phyloP scores from a whole-genome alignment of 1,140 invertebrate genomes.

The Colletes gigas region DNA sequence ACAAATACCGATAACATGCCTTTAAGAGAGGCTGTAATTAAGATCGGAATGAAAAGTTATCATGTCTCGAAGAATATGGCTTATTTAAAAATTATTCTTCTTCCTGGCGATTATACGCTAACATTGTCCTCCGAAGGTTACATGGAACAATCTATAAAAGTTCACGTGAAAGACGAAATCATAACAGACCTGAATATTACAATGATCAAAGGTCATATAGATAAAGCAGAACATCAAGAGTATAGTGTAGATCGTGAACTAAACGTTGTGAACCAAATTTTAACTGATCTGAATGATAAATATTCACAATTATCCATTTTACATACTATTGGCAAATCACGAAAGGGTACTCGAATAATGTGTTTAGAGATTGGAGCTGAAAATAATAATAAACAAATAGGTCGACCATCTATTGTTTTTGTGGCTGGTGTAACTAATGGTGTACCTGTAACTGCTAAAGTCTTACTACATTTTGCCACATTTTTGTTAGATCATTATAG shows the following conservation, averaged over 20 bases:
- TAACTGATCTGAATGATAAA: slow-evolving; percentile 70
- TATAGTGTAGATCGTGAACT: slow-evolving; percentile 21
- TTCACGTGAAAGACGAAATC: slow-evolving; percentile 74
- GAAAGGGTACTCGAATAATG: slow-evolving; percentile 62
- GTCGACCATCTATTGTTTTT: slow-evolving; percentile 73
- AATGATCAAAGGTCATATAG: slow-evolving; percentile 46
- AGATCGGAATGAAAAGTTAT: slow-evolving; percentile 83
- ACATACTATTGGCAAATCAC: slow-evolving; percentile 66
- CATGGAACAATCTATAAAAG: slow-evolving; percentile 75
- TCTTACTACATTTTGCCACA: slow-evolving; percentile 70
- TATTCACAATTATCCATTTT: slow-evolving; percentile 71
- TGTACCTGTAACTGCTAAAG: slow-evolving; percentile 69
- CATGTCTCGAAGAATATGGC: slow-evolving; percentile 85
- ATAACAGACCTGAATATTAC: slow-evolving; percentile 72
- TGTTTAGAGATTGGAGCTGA: slow-evolving; percentile 71
- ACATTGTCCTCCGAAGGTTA: slow-evolving; percentile 83
- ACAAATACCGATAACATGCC: slow-evolving; percentile 84
- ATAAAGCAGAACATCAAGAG: slow-evolving; percentile 18
- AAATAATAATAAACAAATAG: slow-evolving; percentile 45
- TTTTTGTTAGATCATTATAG: slow-evolving; percentile 71
- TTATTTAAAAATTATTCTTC: slow-evolving; percentile 86
- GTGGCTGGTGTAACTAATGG: slow-evolving; percentile 69
- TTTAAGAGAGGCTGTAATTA: slow-evolving; percentile 87
- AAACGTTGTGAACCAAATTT: slow-evolving; percentile 57
- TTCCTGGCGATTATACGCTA: slow-evolving; percentile 84